Conservation (phyloP, 2,888 invertebrate species). For the Drosophila eohydei region DNA sequence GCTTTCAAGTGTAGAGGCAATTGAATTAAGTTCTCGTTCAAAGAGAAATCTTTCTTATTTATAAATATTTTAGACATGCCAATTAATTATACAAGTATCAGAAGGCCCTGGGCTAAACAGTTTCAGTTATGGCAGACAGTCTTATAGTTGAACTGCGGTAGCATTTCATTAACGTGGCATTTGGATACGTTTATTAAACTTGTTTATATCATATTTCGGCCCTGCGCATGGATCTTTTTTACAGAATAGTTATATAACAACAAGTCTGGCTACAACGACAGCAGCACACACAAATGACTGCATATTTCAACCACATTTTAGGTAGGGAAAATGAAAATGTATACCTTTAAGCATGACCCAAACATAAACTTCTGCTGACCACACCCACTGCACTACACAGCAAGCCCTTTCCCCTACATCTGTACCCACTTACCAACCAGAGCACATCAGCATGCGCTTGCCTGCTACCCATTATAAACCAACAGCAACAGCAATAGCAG, state of each 20-base stretch:
- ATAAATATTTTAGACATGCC: slow-evolving; percentile 60
- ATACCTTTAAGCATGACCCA: slow-evolving; percentile 73
- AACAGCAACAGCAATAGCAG: slow-evolving; percentile 28
- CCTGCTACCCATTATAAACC: slow-evolving; percentile 42
- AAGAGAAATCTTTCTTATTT: slow-evolving; percentile 59
- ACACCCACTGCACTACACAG: slow-evolving; percentile 40
- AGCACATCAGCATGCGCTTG: slow-evolving; percentile 39
- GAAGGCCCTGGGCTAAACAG: slow-evolving; percentile 4
- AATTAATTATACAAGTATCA: slow-evolving; percentile 60
- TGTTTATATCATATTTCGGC: slow-evolving; percentile 27
- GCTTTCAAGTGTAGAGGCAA: slow-evolving; percentile 73
- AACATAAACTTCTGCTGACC: slow-evolving; percentile 67
- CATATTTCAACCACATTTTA: slow-evolving; percentile 71
- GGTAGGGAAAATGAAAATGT: slow-evolving; percentile 62
- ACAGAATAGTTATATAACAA: slow-evolving; percentile 32
- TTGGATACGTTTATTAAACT: slow-evolving; percentile 48
- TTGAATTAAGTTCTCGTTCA: slow-evolving; percentile 70
- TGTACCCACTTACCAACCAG: not conserved
- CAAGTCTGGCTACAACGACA: slow-evolving; percentile 9
- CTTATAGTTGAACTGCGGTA: slow-evolving; percentile 5
- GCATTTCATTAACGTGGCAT: slow-evolving; percentile 35
- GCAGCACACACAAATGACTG: slow-evolving; percentile 50
- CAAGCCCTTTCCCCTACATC: not conserved
- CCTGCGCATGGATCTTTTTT: slow-evolving; percentile 16
- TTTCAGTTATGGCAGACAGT: slow-evolving; percentile 3